Conservation (phyloP, 2,797 vertebrate species). For the Geotrypetes seraphini region DNA sequence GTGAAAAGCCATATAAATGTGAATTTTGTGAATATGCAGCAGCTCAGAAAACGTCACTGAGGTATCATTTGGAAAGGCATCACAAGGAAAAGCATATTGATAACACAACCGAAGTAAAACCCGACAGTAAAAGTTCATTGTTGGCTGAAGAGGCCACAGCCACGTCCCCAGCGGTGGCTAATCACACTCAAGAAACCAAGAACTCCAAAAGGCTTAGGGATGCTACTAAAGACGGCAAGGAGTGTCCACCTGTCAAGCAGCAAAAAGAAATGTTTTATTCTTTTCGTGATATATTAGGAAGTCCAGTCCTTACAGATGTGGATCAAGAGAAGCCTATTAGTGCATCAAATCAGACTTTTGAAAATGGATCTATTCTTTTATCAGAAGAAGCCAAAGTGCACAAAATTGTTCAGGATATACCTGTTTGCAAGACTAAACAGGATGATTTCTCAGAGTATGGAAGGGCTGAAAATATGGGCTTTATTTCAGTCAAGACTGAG, state of each 20-base stretch:
- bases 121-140: slow-evolving; percentile 45
- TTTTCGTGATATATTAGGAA: slow-evolving; percentile 33
- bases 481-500: slow-evolving; percentile 21
- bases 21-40: slow-evolving; percentile 90
- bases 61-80: slow-evolving; percentile 87
- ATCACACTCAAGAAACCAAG: slow-evolving; percentile 49
- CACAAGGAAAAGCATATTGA: slow-evolving; percentile 78
- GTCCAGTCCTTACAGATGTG: slow-evolving; percentile 15
- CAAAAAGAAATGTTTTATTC: slow-evolving; percentile 47
- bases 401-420: slow-evolving; percentile 23
- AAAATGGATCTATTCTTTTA: neutral
- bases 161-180: slow-evolving; percentile 12
- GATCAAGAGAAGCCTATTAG: slow-evolving; percentile 26
- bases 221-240: slow-evolving; percentile 48
- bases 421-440: slow-evolving; percentile 30
- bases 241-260: slow-evolving; percentile 42
- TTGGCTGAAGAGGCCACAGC: slow-evolving; percentile 32
- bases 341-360: slow-evolving; percentile 4
- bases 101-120: slow-evolving; percentile 37
- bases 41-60: slow-evolving; percentile 91
- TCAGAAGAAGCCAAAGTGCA: slow-evolving; percentile 34
- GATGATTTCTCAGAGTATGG: slow-evolving; percentile 16
- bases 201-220: slow-evolving; percentile 39
- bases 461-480: slow-evolving; percentile 30
- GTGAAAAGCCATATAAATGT: slow-evolving; percentile 96